Base-by-base conservation (phyloP, 2,113 vertebrate genomes). In the Bufo bufo region DNA sequence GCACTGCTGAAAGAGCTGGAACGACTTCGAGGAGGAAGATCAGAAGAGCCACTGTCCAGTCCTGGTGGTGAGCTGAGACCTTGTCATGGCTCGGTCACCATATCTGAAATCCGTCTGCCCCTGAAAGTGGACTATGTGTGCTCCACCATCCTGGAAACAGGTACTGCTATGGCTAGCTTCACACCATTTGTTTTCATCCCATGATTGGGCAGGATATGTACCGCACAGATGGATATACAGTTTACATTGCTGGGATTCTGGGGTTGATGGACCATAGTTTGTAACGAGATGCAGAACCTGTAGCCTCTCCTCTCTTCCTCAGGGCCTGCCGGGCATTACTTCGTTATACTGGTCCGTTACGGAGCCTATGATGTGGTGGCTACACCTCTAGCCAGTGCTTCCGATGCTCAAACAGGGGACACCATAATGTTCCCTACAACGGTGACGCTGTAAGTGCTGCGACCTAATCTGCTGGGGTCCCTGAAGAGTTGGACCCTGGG, bases 91-190 rank as follows among this genome's bases (percentile, higher is more conserved):
- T 94, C 94, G 0, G 88, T 96, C 75, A 52, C 61, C 88, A 94
- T 96, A 92, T 91, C 92, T 19, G 91, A 92, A 83, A 93, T 96
- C 75, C 95, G 93, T 90, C 94, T 96, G 71, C 95, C 95, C 14
- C 95, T 96, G 4, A 96, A 96, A 85, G 92, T 94, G 85, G 95
- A 96, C 43, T 96, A 94, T 89, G 94, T 96, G 75, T 95, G 94
- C 90, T 94, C 94, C 0, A 93, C 93, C 12, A 92, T 92, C 50
- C 90, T 45, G 86, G 92, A 90, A 0, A 4, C 92, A 92, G 94
- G 95, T 94, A 91, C 1, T 23, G 43, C 33, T 33, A 33, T 1
- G 33, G 33, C 33, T 33, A 33, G 33, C 33, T 33, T 33, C 33
- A 33, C 33, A 33, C 33, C 33, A 33, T 33, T 33, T 33, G 33